Base-by-base conservation (phyloP, 2,113 vertebrate species). In the Onychostruthus taczanowskii region DNA sequence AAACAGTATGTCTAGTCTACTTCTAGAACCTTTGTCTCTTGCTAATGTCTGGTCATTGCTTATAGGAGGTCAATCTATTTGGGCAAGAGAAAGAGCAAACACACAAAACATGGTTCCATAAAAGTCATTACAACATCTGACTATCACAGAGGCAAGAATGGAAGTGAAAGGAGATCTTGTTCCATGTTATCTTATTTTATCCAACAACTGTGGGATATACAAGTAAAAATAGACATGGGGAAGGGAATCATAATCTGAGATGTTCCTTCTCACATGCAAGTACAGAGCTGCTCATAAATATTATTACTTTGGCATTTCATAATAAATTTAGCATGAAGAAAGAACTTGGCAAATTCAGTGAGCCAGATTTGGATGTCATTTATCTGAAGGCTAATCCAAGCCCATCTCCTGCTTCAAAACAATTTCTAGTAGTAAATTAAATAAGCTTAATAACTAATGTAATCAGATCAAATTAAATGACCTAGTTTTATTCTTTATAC, bases 311-410 rank as follows among this genome's bases (percentile, higher is more conserved):
- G 70, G 64, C 50, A 55, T 93, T 95, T 94, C 85, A 33, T 73
- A 94, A 95, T 75, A 93, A 88, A 39, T 93, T 94, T 16, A 91
- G 21, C 82, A 82, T 83, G 94, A 93, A 84, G 46, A 87, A 96
- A 92, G 31, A 69, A 90, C 67, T 73, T 91, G 87, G 89, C 84
- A 95, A 80, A 93, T 33, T 61, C 49, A 64, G 19, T 30, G 19
- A 82, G 46, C 41, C 75, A 44, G 61, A 91, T 84, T 81, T 90
- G 47, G 56, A 95, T 70, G 26, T 73, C 21, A 58, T 87, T 89
- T 95, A 66, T 93, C 80, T 72, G 46, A 94, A 73, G 44, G 41
- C 17, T 90, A 91, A 91, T 82, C 44, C 70, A 75, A 94, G 13
- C 37, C 56, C 49, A 64, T 79, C 70, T 44, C 13, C 70, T 13